phyloP scores from a whole-genome alignment of 2,797 vertebrate species.

The Chromobotia macracanthus region DNA sequence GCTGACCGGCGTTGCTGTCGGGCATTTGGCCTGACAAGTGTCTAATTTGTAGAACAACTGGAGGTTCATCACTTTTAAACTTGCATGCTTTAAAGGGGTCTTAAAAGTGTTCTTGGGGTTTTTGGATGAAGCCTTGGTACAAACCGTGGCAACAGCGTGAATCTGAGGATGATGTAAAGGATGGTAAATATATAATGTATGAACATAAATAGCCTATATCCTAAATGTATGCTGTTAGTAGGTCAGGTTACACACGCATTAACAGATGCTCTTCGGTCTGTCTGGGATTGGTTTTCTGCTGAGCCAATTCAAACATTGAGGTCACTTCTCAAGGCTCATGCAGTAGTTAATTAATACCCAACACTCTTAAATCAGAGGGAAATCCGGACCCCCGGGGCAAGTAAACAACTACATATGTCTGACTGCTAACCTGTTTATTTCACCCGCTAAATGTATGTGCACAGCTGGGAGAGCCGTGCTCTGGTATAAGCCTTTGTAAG shows the following conservation, averaged over 20 bases:
- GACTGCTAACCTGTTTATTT: constrained; percentile 27
- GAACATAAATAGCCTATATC: constrained; percentile 7
- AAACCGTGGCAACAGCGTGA: not conserved
- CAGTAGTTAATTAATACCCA: constrained; percentile 35
- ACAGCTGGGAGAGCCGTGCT: constrained; percentile 15
- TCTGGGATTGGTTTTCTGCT: constrained; percentile 37
- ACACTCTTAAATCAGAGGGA: constrained; percentile 3
- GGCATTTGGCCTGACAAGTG: constrained; percentile 40
- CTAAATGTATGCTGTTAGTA: not conserved
- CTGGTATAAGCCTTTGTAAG: constrained; percentile 30
- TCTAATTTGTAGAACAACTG: constrained; percentile 55
- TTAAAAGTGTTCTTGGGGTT: constrained; percentile 17
- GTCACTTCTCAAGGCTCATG: constrained; percentile 16
- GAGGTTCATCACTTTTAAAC: constrained; percentile 54
- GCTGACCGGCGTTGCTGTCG: constrained; percentile 39
- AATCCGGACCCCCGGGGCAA: constrained; percentile 18
- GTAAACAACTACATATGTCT: constrained; percentile 42
- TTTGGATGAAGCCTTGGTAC: not conserved
- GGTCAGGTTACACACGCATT: constrained; percentile 25
- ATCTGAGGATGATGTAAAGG: not conserved
- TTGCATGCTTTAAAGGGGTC: no score
- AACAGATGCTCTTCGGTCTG: constrained; percentile 6
- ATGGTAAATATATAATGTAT: not conserved
- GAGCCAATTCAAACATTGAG: constrained; percentile 11
- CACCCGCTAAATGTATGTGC: constrained; percentile 5